Evolutionary conservation across 2,113 vertebrate genomes (phyloP), one percentile per base, ranked within the genome.

Genomic region (Indri indri): DNA sequence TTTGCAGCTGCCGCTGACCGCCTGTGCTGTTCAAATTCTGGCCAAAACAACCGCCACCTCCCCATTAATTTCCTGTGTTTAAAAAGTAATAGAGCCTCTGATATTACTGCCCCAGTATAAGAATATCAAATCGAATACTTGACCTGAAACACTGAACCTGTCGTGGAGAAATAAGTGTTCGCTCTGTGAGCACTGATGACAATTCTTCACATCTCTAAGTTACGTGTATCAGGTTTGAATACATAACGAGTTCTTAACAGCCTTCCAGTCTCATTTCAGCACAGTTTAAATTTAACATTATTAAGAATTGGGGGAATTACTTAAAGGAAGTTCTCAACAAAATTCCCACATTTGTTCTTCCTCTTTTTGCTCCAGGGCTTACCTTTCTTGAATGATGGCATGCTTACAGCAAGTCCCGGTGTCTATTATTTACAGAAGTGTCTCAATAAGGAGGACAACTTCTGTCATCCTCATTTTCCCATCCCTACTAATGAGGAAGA

Each of bases 1-100:
- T 32, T 81, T 20, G 27, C 93, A 95, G 97, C 95, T 97, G 96
- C 92, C n/a, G 84, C 54, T 40, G 7, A n/a, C 81, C 0, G 16
- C 71, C 92, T 40, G 52, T 68, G 61, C 85, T 61, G 7, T 65
- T 83, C 47, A 88, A 45, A 32, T 83, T 61, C 86, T 30, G 91
- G 68, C 88, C 77, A 25, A 82, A 95, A 88, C 89, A 61, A 50
- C 77, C 23, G 37, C 85, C 18, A 18, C 59, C 82, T 93, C 77
- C 81, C 76, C 85, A 12, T 42, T 90, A 63, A 63, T 45, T 93
- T 97, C 88, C 96, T 77, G 54, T 76, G 66, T 92, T 66, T 81
- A 59, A 76, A 85, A 54, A 66, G 77, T 42, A 37, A 70, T 45
- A 34, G 59, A 73, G 42, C 45, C 65, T 76, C 92, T 88, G 54